Percentiles rank a stretch among this genome's conserved stretches.
These are phyloP conservation scores for Hermodice carunculata DNA, from an alignment of 2,888 invertebrate genomes.

Conservation along the genomic window DNA sequence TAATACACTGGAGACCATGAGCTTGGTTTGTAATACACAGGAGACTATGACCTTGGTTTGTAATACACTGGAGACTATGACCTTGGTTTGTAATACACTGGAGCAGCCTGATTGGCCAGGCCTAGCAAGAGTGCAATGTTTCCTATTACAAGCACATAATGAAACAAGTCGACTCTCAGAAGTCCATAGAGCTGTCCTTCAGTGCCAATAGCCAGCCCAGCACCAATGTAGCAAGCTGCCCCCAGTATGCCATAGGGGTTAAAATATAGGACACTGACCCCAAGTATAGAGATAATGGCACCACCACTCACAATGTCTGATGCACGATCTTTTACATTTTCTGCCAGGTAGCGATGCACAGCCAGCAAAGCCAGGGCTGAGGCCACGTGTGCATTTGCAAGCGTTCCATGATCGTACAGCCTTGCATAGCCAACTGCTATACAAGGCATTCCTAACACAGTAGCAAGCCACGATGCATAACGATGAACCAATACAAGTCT, in stretches of 20 bases:
- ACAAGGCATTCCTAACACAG: constrained; percentile 53
- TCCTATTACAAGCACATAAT: constrained; percentile 55
- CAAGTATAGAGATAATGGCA: constrained; percentile 53
- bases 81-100: constrained; percentile 16
- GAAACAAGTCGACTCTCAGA: constrained; percentile 57
- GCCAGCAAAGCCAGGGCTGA: constrained; percentile 39
- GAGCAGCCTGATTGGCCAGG: not conserved
- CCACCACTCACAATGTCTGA: constrained; percentile 56
- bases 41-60: too few relatives aligned
- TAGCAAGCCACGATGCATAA: constrained; percentile 50
- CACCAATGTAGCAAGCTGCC: constrained; percentile 46
- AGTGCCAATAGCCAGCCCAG: constrained; percentile 53
- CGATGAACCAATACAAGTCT: constrained; percentile 46
- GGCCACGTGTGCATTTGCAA: constrained; percentile 43
- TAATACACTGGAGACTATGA: too few relatives aligned
- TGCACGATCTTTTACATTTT: constrained; percentile 41
- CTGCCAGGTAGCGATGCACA: constrained; percentile 38
- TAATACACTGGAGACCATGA: too few relatives aligned
- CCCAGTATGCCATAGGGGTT: constrained; percentile 52
- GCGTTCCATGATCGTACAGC: constrained; percentile 37
- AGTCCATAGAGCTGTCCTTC: constrained; percentile 49
- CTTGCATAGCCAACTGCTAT: constrained; percentile 55
- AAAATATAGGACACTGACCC: constrained; percentile 42
- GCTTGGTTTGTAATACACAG: too few relatives aligned
- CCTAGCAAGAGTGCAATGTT: constrained; percentile 49